Percentiles rank a stretch among this genome's conserved stretches.
These are phyloP conservation scores for Porites lutea DNA, from an alignment of 64 coral and sea anemone genomes.

Conservation along the genomic window DNA sequence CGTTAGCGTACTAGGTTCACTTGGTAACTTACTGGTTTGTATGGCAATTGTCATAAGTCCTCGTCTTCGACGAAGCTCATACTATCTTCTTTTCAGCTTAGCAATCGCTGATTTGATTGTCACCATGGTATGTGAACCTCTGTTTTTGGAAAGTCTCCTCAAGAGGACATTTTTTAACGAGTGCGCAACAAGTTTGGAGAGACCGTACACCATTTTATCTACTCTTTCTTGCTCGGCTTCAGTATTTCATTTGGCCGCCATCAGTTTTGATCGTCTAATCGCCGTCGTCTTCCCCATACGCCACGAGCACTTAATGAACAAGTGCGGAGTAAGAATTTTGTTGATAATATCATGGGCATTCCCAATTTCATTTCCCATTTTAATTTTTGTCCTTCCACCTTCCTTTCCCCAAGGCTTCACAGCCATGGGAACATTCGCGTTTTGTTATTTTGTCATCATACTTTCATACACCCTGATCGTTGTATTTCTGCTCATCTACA, in stretches of 20 bases:
- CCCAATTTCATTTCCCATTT: background rate
- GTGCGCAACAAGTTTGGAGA: background rate
- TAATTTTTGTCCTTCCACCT: background rate
- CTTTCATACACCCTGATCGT: constrained; percentile 5
- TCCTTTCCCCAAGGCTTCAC: background rate
- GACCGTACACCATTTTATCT: background rate
- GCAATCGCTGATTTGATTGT: constrained; percentile 35
- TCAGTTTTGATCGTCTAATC: constrained; percentile 14
- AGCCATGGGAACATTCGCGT: background rate
- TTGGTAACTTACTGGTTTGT: constrained; percentile 49
- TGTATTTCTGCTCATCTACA: constrained; percentile 2
- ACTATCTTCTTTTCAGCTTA: constrained; percentile 27
- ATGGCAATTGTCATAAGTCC: background rate
- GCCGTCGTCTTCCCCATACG: background rate
- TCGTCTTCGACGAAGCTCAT: constrained; percentile 22
- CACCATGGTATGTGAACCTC: constrained; percentile 11
- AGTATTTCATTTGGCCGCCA: background rate
- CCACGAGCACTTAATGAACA: constrained; percentile 1
- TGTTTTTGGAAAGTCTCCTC: background rate
- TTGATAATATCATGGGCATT: constrained; percentile 4
- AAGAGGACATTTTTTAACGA: background rate
- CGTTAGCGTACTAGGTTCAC: constrained; percentile 2
- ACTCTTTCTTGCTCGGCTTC: background rate
- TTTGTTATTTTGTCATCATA: background rate
- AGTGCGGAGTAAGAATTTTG: background rate